These are phyloP conservation scores for Drosophila meridiana DNA, from an alignment of 2,888 invertebrate species.

Conservation along the genomic window DNA sequence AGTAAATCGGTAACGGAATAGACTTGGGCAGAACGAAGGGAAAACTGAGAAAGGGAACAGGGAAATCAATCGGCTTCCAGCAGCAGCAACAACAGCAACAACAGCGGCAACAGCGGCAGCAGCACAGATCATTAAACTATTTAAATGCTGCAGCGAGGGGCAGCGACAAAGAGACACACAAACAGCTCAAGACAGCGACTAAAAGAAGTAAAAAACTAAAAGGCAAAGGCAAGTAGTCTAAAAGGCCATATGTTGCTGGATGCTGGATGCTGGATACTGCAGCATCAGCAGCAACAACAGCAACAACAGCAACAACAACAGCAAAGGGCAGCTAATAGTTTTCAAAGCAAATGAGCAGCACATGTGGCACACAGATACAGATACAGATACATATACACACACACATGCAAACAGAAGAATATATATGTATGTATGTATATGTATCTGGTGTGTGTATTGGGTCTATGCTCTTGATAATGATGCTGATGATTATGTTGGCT, in stretches of 20 bases:
- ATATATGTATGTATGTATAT: slow-evolving; percentile 10
- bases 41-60: slow-evolving; percentile 20
- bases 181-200: slow-evolving; percentile 46
- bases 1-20: slow-evolving; percentile 48
- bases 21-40: slow-evolving; percentile 12
- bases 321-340: slow-evolving; percentile 75
- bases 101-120: slow-evolving; percentile 24
- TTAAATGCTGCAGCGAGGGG: slow-evolving; percentile 60
- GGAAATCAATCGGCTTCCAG: slow-evolving; percentile 54
- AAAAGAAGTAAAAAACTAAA: slow-evolving; percentile 36
- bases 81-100: slow-evolving; percentile 5
- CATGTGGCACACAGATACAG: slow-evolving; percentile 67
- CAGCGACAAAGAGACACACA: slow-evolving; percentile 10
- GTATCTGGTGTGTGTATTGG: slow-evolving; percentile 11
- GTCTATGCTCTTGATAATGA: slow-evolving; percentile 52
- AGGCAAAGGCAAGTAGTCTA: slow-evolving; percentile 47
- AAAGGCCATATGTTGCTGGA: slow-evolving; percentile 73
- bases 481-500: slow-evolving; percentile 69
- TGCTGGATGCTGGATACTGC: slow-evolving; percentile 3
- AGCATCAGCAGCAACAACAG: slow-evolving; percentile 13
- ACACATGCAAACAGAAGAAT: slow-evolving; percentile 12
- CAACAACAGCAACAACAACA: slow-evolving; percentile 18
- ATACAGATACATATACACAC: slow-evolving; percentile 21
- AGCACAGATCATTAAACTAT: slow-evolving; percentile 80
- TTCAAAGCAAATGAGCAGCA: slow-evolving; percentile 79